phyloP scores from a whole-genome alignment of 2,797 vertebrate species.

The Myiothlypis chrysogaster region DNA sequence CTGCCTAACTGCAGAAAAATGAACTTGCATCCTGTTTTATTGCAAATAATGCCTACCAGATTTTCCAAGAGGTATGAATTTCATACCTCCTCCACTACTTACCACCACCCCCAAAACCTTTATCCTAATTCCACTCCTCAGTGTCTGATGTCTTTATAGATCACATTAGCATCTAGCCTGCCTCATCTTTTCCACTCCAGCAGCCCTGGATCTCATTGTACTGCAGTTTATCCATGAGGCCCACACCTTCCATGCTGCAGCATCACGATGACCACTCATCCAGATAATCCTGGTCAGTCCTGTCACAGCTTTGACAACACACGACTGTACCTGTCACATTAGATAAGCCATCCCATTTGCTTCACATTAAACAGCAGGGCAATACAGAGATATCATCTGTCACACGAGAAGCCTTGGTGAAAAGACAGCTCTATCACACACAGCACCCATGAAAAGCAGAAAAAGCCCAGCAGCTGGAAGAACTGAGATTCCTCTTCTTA shows the following conservation, averaged over 20 bases:
- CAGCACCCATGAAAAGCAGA: not conserved
- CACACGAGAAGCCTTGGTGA: not conserved
- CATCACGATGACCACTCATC: not conserved
- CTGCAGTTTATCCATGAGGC: not conserved
- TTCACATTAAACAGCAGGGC: conserved; percentile 26
- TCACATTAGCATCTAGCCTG: not conserved
- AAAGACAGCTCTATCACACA: conserved; percentile 47
- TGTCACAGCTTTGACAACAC: conserved; percentile 51
- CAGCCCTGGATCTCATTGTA: not conserved
- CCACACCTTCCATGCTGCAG: conserved; percentile 13
- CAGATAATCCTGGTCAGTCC: conserved; percentile 53
- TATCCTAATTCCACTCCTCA: not conserved
- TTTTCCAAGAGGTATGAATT: not conserved
- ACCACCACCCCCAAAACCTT: not conserved
- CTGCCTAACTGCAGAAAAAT: not conserved
- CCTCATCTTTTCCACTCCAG: not conserved
- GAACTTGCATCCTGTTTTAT: not conserved
- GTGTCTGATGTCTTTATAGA: not conserved
- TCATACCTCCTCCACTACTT: not conserved
- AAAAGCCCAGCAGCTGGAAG: not conserved
- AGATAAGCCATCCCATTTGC: conserved; percentile 58
- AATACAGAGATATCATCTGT: conserved; percentile 54
- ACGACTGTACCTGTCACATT: conserved; percentile 49
- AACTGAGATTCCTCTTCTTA: not conserved
- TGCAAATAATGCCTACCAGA: not conserved